Conservation (phyloP, 2,888 invertebrate genomes). For the Pachymerium ferrugineum region DNA sequence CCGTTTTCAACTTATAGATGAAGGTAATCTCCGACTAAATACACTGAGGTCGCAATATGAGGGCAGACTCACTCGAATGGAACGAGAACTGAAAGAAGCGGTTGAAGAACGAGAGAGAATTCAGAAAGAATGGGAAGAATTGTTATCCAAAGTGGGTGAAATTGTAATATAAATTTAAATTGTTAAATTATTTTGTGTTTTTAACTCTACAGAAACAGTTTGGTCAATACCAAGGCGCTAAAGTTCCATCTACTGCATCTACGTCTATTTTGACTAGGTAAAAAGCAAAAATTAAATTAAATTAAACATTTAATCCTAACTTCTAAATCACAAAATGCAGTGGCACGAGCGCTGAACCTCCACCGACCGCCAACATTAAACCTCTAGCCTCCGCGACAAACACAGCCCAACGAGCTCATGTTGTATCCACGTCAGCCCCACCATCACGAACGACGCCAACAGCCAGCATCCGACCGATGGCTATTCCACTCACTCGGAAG, state of each 20-base stretch:
- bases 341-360: constrained; percentile 49
- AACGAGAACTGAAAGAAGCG: constrained; percentile 50
- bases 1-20: constrained; percentile 40
- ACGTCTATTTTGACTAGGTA: constrained; percentile 40
- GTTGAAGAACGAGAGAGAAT: neutral
- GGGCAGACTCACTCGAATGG: constrained; percentile 61
- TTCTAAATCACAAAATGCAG: neutral
- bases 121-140: constrained; percentile 48
- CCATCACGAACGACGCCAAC: constrained; percentile 72
- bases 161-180: constrained; percentile 51
- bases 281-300: constrained; percentile 38
- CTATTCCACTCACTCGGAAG: constrained; percentile 53
- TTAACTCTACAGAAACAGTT: constrained; percentile 37
- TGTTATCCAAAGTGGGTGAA: constrained; percentile 59
- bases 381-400: constrained; percentile 66
- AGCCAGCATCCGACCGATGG: constrained; percentile 89
- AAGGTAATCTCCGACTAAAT: constrained; percentile 49
- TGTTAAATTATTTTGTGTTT: neutral
- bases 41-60: constrained; percentile 66
- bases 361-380: constrained; percentile 85
- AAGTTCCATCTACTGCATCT: constrained; percentile 39
- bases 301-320: neutral
- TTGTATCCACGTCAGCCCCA: constrained; percentile 34
- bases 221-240: constrained; percentile 36
- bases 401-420: constrained; percentile 38